These are phyloP conservation scores for Drosophila aldrichi DNA, from an alignment of 2,888 invertebrate species.

Conservation along the genomic window DNA sequence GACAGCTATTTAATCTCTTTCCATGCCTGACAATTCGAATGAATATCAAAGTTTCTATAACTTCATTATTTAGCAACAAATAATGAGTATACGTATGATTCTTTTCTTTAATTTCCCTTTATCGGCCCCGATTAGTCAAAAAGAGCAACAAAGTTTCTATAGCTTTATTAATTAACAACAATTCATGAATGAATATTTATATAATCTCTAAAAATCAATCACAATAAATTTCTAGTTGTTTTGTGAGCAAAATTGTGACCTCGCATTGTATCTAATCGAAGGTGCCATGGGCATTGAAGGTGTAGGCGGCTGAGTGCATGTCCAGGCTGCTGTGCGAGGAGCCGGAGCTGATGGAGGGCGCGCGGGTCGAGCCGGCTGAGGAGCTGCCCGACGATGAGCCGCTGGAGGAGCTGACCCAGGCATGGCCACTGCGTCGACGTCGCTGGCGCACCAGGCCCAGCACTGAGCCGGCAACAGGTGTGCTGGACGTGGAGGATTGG, in stretches of 20 bases:
- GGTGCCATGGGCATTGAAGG: conserved; percentile 53
- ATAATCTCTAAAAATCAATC: conserved; percentile 33
- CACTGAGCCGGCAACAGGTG: conserved; percentile 79
- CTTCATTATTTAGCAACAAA: no score
- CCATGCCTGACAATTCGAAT: no score
- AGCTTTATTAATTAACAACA: conserved; percentile 38
- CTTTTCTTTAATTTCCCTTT: background rate
- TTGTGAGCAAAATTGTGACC: conserved; percentile 24
- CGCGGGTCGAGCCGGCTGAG: conserved; percentile 69
- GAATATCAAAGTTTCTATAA: no score
- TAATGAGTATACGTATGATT: no score
- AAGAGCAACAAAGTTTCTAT: conserved; percentile 6
- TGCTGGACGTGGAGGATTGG: conserved; percentile 47
- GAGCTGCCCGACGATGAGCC: conserved; percentile 58
- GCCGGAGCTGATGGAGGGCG: conserved; percentile 68
- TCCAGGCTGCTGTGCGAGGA: conserved; percentile 71
- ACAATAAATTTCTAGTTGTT: conserved; percentile 50
- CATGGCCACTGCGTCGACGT: conserved; percentile 62
- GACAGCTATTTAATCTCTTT: no score
- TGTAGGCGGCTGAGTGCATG: conserved; percentile 53
- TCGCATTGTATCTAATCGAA: conserved; percentile 39
- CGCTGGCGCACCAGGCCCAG: conserved; percentile 73
- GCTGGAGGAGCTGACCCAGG: conserved; percentile 73
- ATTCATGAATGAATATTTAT: conserved; percentile 9
- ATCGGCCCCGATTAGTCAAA: background rate